Base-by-base conservation (phyloP, 2,797 vertebrate genomes). In the Paedocypris micromegethes region DNA sequence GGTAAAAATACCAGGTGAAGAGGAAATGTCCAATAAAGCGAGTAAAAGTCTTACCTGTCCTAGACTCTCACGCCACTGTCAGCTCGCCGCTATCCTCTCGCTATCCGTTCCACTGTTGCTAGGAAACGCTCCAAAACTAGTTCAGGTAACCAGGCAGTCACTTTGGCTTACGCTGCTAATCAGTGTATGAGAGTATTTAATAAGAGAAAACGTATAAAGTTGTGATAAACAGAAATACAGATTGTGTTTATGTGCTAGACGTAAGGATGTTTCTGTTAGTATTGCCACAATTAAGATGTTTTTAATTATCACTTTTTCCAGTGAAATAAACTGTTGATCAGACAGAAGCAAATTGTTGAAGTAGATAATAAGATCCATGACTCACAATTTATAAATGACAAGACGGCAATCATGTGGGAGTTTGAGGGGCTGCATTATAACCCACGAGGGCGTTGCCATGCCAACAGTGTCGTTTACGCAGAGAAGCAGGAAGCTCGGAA, bases 21-120 rank as follows among this genome's bases (percentile, higher is more conserved):
- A 23, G 23, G 23, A 23, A 23, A 23, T 23, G 23, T 23, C 23
- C 23, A 23, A 23, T 3, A n/a, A 7, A 54, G 3, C 5, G 3
- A 62, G 38, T 9, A 5, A 39, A 45, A 55, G 56, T 6, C 72
- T 78, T 78, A 78, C 74, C 77, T 66, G 68, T 45, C 40, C 46
- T 38, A 8, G 51, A 52, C 49, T 58, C 64, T 45, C 65, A n/a
- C 9, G 9, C 8, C 51, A 39, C 58, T 56, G 50, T 56, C 45
- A 66, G 0, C 40, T 58, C 49, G 52, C 45, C 45, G 61, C 46
- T 68, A 40, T 55, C 61, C 70, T 76, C 71, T 68, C 67, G 69
- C 77, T 81, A 67, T 79, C 56, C 54, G 66, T 75, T 49, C 62
- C 66, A 48, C 73, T 79, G 87, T 88, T 88, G 86, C 87, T 86